Percentiles rank a stretch among this genome's conserved stretches.
phyloP scores from a whole-genome alignment of 2,113 vertebrate species.

The Rostratula benghalensis region DNA sequence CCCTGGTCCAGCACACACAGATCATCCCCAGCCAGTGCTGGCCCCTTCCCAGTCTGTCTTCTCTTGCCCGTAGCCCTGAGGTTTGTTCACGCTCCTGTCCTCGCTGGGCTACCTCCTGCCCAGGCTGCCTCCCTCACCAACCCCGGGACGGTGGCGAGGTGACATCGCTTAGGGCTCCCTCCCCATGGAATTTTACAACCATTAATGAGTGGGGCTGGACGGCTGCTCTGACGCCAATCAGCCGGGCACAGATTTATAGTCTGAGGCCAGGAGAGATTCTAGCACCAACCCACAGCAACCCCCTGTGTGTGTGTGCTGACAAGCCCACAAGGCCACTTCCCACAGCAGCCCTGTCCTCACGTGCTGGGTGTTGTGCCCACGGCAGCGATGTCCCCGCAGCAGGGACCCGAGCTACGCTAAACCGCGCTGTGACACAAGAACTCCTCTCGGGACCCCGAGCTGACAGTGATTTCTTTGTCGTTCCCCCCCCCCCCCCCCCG shows the following conservation, averaged over 20 bases:
- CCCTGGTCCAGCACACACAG: background rate
- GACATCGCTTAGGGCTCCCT: background rate
- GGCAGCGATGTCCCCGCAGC: background rate
- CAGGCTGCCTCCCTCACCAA: background rate
- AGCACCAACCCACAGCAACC: background rate
- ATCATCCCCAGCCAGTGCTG: rapidly evolving
- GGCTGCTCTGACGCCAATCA: background rate
- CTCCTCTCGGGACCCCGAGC: background rate
- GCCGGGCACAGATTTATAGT: background rate
- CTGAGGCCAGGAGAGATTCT: background rate
- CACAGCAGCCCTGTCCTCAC: background rate
- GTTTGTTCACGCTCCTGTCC: rapidly evolving
- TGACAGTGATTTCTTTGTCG: background rate
- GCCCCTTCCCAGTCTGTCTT: background rate
- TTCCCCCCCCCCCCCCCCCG: background rate
- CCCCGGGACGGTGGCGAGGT: background rate
- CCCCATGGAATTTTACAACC: background rate
- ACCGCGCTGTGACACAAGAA: background rate
- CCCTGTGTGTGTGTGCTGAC: background rate
- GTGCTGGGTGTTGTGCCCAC: background rate
- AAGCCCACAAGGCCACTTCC: background rate
- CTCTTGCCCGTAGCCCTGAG: background rate
- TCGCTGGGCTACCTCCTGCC: background rate
- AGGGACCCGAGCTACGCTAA: background rate
- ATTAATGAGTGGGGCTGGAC: background rate